Evolutionary conservation across 2,113 vertebrate species (phyloP).

Genomic region (Psettodes erumei): DNA sequence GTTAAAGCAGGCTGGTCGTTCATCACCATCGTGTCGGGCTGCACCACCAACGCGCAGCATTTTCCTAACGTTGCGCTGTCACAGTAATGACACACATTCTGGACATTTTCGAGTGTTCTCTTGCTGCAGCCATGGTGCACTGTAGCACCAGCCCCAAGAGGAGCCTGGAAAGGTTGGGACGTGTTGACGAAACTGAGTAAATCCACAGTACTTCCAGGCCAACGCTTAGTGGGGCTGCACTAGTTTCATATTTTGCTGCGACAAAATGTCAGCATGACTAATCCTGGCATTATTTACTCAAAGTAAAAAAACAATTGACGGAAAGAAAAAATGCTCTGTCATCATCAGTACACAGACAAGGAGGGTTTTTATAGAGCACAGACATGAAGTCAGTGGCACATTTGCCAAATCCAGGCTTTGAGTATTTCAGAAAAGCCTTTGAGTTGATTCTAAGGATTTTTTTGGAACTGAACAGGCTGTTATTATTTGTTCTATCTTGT

Average conservation of each 20-base stretch:
- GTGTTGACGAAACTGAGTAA: too few species aligned
- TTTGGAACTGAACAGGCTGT: neutral
- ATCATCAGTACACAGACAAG: neutral
- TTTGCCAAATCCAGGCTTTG: neutral
- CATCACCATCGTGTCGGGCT: conserved; percentile 27
- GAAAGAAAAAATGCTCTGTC: neutral
- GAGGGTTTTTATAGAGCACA: neutral
- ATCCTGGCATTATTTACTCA: neutral
- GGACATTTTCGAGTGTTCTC: conserved; percentile 17
- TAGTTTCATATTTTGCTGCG: neutral
- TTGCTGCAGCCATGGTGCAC: conserved; percentile 27
- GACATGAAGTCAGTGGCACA: neutral
- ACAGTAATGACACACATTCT: conserved; percentile 5
- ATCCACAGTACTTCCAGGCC: neutral
- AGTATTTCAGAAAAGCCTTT: neutral
- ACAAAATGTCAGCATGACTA: neutral
- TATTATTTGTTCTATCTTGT: neutral
- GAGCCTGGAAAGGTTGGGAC: conserved; percentile 3
- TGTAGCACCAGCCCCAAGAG: neutral
- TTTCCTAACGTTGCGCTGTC: conserved; percentile 32
- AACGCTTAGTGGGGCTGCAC: neutral
- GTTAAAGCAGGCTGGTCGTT: conserved; percentile 63
- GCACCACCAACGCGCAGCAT: conserved; percentile 7
- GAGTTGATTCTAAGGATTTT: neutral
- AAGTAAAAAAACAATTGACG: too few species aligned